These are phyloP conservation scores for Gadopsis marmoratus DNA, from an alignment of 2,797 vertebrate species.

Conservation along the genomic window DNA sequence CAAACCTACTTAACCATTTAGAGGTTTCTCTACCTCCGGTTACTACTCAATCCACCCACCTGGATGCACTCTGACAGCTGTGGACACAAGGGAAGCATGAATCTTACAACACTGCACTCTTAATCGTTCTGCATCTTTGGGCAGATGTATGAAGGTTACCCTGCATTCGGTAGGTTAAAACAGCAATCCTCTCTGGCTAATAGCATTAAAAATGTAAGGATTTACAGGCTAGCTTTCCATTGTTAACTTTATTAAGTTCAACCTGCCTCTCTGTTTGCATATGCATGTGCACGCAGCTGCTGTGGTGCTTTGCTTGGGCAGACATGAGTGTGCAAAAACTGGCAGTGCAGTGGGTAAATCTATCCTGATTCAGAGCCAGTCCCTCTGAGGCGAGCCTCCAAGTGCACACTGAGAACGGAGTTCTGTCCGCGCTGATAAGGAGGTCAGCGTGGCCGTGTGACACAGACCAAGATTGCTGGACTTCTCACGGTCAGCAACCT, in stretches of 20 bases:
- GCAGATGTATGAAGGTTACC: conserved; percentile 50
- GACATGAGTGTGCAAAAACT: conserved; percentile 77
- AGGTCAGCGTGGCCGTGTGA: conserved; percentile 66
- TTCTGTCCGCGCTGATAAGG: conserved; percentile 75
- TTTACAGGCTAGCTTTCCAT: neutral
- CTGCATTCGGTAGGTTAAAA: conserved; percentile 41
- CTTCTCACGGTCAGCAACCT: conserved; percentile 80
- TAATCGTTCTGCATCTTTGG: conserved; percentile 66
- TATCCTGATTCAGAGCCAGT: conserved; percentile 72
- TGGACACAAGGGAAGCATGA: conserved; percentile 60
- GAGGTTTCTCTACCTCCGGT: conserved; percentile 70
- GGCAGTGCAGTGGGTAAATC: conserved; percentile 59
- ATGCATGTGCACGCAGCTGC: conserved; percentile 29
- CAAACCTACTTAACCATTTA: conserved; percentile 81
- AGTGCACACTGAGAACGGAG: conserved; percentile 61
- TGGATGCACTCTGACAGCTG: conserved; percentile 67
- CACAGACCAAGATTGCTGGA: conserved; percentile 68
- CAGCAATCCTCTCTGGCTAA: neutral
- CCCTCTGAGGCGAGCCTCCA: conserved; percentile 67
- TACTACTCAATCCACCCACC: conserved; percentile 73
- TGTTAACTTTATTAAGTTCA: conserved; percentile 26
- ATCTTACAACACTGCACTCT: conserved; percentile 55
- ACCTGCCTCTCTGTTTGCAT: conserved; percentile 1
- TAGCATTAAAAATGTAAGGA: conserved; percentile 3
- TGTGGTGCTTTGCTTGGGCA: conserved; percentile 47